A percentile compares a stretch with the other conserved stretches of the same genome.
phyloP scores from a whole-genome alignment of 2,888 invertebrate species.

The Drosophila austrosaltans region DNA sequence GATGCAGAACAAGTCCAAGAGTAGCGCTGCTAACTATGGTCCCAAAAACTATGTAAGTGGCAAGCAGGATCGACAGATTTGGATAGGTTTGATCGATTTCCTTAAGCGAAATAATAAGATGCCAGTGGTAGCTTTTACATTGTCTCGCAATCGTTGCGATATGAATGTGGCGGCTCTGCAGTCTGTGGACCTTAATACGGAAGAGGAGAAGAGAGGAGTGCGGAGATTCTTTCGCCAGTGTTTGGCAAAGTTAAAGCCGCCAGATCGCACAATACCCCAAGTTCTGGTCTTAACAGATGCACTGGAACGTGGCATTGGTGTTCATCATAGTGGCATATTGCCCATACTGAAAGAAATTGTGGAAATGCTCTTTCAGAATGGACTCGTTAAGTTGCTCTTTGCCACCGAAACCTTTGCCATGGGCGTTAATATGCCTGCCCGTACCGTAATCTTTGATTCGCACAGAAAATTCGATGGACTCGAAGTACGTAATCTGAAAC shows the following conservation, averaged over 20 bases:
- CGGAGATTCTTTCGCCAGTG: constrained; percentile 93
- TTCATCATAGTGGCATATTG: constrained; percentile 99
- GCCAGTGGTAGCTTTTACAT: constrained; percentile 96
- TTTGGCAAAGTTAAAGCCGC: constrained; percentile 91
- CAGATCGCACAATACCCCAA: constrained; percentile 95
- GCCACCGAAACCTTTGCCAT: constrained; percentile 99
- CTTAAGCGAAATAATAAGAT: constrained; percentile 92
- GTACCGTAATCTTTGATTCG: constrained; percentile 98
- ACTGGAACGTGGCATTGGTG: constrained; percentile 94
- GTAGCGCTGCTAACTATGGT: constrained; percentile 32
- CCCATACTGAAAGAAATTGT: constrained; percentile 99
- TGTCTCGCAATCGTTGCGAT: constrained; percentile 89
- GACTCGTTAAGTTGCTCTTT: constrained; percentile 95
- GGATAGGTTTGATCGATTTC: constrained; percentile 92
- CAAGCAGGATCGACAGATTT: constrained; percentile 92
- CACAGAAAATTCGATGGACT: constrained; percentile 95
- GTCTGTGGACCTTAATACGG: constrained; percentile 91
- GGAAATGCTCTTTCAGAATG: constrained; percentile 97
- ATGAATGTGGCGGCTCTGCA: constrained; percentile 85
- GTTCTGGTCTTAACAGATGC: constrained; percentile 88
- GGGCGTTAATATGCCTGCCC: constrained; percentile 99
- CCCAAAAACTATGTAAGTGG: constrained; percentile 71
- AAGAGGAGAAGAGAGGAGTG: constrained; percentile 93
- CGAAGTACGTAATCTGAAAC: constrained; percentile 89
- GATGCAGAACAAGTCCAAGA: constrained; percentile 74